Evolutionary conservation across 2,888 invertebrate genomes (phyloP).

Genomic region (Noctua comes): DNA sequence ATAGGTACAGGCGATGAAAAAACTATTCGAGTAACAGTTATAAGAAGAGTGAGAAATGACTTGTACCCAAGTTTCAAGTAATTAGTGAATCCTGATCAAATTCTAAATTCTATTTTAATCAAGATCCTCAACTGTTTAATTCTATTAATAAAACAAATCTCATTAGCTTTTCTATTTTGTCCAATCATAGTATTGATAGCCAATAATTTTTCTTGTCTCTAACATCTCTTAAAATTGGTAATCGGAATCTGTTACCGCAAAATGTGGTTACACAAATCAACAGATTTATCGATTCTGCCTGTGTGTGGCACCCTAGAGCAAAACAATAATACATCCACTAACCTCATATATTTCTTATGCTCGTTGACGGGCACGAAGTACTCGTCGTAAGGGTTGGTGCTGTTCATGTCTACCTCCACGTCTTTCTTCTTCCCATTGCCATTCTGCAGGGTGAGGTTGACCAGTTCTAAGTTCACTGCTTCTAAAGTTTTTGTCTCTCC

Average conservation of each 20-base stretch:
- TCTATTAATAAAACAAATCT: neutral
- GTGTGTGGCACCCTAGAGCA: neutral
- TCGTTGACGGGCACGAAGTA: constrained; percentile 96
- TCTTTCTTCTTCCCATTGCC: constrained; percentile 92
- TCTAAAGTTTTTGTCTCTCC: constrained; percentile 89
- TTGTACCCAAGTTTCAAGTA: neutral
- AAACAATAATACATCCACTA: constrained; percentile 68
- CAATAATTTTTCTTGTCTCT: neutral
- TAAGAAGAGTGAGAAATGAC: neutral
- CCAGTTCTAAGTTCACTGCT: constrained; percentile 95
- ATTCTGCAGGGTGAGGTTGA: constrained; percentile 92
- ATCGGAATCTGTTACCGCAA: neutral
- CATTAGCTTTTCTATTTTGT: neutral
- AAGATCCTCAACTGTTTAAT: neutral
- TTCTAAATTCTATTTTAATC: constrained; percentile 8
- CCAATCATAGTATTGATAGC: neutral
- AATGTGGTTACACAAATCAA: constrained; percentile 8
- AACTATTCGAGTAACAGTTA: constrained; percentile 37
- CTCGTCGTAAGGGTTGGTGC: constrained; percentile 94
- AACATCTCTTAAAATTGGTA: neutral
- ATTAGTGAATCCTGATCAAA: constrained; percentile 6
- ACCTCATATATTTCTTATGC: constrained; percentile 96
- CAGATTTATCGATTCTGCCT: neutral
- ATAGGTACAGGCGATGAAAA: constrained; percentile 32
- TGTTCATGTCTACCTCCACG: constrained; percentile 91